Conservation (phyloP, 2,113 vertebrate species). For the Microcebus ravelobensis region DNA sequence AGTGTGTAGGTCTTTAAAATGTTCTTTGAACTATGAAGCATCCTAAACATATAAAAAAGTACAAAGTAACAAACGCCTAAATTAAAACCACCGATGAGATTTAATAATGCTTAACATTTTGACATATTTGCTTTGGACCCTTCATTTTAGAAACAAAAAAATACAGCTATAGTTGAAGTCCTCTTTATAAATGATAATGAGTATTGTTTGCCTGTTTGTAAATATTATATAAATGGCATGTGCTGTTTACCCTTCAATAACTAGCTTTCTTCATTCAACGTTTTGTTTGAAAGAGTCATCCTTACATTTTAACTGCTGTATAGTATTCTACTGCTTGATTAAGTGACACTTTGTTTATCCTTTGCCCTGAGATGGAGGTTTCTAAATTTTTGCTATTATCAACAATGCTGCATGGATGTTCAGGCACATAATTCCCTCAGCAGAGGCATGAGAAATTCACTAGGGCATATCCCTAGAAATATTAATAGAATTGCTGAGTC, state of each 20-base stretch:
- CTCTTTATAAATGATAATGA: neutral
- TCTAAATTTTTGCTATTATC: neutral
- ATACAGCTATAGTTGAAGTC: neutral
- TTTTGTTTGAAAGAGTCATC: neutral
- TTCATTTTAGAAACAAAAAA: neutral
- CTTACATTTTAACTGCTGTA: neutral
- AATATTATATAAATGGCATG: neutral
- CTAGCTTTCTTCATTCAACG: neutral
- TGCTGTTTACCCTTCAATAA: neutral
- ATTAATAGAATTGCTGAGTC: neutral
- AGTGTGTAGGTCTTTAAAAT: neutral
- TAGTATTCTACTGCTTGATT: neutral
- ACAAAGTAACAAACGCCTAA: neutral
- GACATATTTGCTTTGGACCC: neutral
- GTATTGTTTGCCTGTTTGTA: neutral
- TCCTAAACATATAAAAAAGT: neutral
- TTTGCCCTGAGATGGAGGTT: neutral
- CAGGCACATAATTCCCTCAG: neutral
- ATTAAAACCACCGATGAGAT: neutral
- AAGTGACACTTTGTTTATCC: accelerated
- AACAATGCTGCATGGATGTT: accelerated
- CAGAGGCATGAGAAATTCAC: neutral
- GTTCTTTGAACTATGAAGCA: neutral
- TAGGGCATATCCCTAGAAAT: neutral
- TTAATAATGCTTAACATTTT: neutral